A percentile compares a stretch with the other conserved stretches of the same genome.
Conservation (phyloP, 2,888 invertebrate species). For the Oxystoma pomonae region DNA sequence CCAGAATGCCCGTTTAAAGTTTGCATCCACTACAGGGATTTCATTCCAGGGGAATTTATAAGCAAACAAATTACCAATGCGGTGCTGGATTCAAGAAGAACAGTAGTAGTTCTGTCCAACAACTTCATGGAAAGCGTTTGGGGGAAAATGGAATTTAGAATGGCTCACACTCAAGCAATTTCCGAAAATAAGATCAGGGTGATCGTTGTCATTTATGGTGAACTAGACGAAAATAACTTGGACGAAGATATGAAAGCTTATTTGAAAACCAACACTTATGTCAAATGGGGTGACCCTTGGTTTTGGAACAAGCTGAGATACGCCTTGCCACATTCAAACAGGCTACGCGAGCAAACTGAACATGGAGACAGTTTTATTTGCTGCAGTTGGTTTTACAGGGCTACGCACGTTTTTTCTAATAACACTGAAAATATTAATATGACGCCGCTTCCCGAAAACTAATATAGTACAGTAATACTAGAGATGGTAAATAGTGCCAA, state of each 20-base stretch:
- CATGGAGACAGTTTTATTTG: neutral
- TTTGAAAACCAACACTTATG: conserved; percentile 71
- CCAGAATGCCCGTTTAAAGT: conserved; percentile 61
- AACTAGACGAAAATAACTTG: conserved; percentile 56
- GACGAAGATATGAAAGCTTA: conserved; percentile 69
- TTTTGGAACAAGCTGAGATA: conserved; percentile 77
- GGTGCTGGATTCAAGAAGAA: conserved; percentile 64
- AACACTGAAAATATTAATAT: neutral
- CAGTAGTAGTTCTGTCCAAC: conserved; percentile 66
- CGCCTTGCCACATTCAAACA: conserved; percentile 62
- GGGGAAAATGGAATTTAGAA: conserved; percentile 71
- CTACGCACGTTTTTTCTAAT: neutral
- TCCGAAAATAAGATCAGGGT: conserved; percentile 63
- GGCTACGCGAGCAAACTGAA: neutral
- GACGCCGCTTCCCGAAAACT: neutral
- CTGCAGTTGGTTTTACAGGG: neutral
- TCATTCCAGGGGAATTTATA: conserved; percentile 70
- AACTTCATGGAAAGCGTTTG: conserved; percentile 74
- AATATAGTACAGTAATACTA: too few species aligned
- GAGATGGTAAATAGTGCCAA: too few species aligned
- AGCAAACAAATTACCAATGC: conserved; percentile 67
- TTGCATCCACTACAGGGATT: conserved; percentile 71
- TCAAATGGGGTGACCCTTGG: conserved; percentile 78
- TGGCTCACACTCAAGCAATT: conserved; percentile 68
- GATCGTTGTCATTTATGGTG: conserved; percentile 68